A percentile compares a stretch with the other conserved stretches of the same genome.
Evolutionary conservation across 2,888 invertebrate species (phyloP).

Genomic region (Baronia brevicornis): DNA sequence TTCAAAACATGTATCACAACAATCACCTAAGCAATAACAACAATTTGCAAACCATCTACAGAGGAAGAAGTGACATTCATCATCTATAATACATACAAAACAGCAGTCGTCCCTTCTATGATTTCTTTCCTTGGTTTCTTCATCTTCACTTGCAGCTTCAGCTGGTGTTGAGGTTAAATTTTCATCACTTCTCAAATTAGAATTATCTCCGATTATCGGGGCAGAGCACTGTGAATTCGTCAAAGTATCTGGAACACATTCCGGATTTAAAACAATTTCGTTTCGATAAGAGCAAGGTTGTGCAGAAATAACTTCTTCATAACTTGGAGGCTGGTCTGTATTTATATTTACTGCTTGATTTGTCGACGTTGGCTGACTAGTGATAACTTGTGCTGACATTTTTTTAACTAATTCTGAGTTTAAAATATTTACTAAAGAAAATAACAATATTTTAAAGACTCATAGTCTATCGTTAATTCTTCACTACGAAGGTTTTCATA

Average conservation of each 20-base stretch:
- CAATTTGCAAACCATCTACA: slow-evolving; percentile 7
- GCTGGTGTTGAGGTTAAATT: background rate
- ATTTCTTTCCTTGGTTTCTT: slow-evolving; percentile 2
- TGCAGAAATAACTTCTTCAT: slow-evolving; percentile 10
- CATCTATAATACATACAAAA: slow-evolving; percentile 1
- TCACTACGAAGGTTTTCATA: too few relatives aligned
- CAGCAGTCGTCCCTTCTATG: slow-evolving; percentile 7
- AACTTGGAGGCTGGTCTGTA: slow-evolving; percentile 8
- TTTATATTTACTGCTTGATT: background rate
- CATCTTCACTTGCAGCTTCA: slow-evolving; percentile 1
- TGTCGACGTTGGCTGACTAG: slow-evolving; percentile 6
- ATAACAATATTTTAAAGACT: too few relatives aligned
- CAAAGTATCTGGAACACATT: too few relatives aligned
- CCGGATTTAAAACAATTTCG: too few relatives aligned
- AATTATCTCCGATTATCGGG: too few relatives aligned
- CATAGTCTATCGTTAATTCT: too few relatives aligned
- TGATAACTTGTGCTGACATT: slow-evolving; percentile 6
- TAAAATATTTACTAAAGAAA: too few relatives aligned
- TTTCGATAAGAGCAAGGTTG: too few relatives aligned
- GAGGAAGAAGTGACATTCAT: background rate
- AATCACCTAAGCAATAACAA: slow-evolving; percentile 11
- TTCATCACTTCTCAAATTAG: background rate
- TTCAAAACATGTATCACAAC: slow-evolving; percentile 15
- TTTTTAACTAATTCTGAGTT: too few relatives aligned
- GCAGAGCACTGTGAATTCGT: too few relatives aligned